Conservation (phyloP, 2,888 invertebrate genomes). For the Apodemia zela region DNA sequence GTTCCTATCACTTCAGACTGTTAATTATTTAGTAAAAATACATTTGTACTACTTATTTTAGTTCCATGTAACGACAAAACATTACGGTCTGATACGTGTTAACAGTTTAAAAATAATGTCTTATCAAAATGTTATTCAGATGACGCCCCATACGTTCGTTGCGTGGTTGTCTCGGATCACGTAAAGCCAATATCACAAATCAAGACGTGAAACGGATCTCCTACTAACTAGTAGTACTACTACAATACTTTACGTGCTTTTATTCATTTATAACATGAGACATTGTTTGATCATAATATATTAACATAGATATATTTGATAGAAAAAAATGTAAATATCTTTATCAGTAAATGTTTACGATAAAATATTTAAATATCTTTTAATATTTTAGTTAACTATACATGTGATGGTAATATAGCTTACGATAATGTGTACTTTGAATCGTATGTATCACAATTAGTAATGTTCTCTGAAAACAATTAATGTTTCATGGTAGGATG, state of each 20-base stretch:
- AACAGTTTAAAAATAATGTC: constrained; percentile 11
- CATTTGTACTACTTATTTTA: not conserved
- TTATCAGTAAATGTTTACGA: not conserved
- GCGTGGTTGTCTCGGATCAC: constrained; percentile 26
- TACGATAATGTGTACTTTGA: not conserved
- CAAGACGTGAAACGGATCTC: constrained; percentile 14
- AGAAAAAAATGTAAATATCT: not conserved
- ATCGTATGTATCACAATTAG: not conserved
- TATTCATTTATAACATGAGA: not conserved
- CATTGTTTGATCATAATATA: not conserved
- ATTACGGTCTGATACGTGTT: constrained; percentile 28
- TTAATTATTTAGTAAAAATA: not conserved
- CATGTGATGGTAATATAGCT: not conserved
- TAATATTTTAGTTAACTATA: not conserved
- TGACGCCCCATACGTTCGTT: constrained; percentile 16
- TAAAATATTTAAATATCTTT: not conserved
- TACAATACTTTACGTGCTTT: not conserved
- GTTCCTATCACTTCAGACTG: not conserved
- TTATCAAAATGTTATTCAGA: not conserved
- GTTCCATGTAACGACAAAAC: not conserved
- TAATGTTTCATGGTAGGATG: constrained; percentile 20
- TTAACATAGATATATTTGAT: not conserved
- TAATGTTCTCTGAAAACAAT: constrained; percentile 19
- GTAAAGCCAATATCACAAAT: constrained; percentile 19
- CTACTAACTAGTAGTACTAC: not conserved